Evolutionary conservation across 1,140 invertebrate species (phyloP).

Genomic region (Drosophila sp.): DNA sequence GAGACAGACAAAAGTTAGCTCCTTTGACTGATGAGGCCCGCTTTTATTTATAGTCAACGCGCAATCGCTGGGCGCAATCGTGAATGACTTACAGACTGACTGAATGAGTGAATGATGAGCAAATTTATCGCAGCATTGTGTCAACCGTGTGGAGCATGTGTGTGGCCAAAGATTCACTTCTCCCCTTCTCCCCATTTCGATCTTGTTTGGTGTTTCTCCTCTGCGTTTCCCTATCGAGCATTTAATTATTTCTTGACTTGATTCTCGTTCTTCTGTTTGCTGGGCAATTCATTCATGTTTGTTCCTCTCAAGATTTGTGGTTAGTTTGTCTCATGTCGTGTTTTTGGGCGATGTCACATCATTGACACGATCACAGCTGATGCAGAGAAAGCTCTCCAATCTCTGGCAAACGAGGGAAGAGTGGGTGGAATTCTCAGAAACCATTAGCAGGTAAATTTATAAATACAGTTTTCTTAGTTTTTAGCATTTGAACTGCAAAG

Average conservation of each 20-base stretch:
- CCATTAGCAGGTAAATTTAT: not conserved
- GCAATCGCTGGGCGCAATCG: constrained; percentile 54
- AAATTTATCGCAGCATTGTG: constrained; percentile 81
- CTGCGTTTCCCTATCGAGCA: constrained; percentile 55
- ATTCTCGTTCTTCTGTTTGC: constrained; percentile 40
- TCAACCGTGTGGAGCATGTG: constrained; percentile 59
- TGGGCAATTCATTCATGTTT: constrained; percentile 63
- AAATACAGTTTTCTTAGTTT: not conserved
- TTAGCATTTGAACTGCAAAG: not conserved
- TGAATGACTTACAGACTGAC: constrained; percentile 74
- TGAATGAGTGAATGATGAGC: constrained; percentile 81
- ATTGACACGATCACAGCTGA: constrained; percentile 66
- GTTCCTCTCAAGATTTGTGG: constrained; percentile 38
- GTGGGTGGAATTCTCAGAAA: constrained; percentile 13
- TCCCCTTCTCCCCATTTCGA: constrained; percentile 26
- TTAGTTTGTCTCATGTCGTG: constrained; percentile 42
- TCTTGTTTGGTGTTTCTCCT: constrained; percentile 57
- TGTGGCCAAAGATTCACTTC: constrained; percentile 48
- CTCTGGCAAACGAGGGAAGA: not conserved
- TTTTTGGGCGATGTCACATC: constrained; percentile 43
- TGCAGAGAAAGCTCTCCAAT: constrained; percentile 26
- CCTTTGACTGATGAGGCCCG: constrained; percentile 69
- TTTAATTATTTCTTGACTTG: constrained; percentile 78
- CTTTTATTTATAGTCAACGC: constrained; percentile 71
- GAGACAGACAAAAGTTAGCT: not conserved